Evolutionary conservation across 2,888 invertebrate genomes (phyloP), one percentile per base, ranked within the genome.

Genomic region (Pyralis farinalis): DNA sequence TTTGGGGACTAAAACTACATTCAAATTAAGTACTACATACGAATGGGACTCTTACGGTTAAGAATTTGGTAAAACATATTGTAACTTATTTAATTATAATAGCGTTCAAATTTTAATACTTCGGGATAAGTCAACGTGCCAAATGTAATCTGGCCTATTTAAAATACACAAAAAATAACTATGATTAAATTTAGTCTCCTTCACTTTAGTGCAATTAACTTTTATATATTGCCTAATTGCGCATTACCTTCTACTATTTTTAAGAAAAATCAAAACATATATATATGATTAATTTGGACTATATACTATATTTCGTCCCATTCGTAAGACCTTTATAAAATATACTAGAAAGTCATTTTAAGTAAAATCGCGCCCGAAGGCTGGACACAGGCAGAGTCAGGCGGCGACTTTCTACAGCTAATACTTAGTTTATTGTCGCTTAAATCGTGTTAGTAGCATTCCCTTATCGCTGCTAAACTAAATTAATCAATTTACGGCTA

Each of bases 361-460:
- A 5, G 1, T 11, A 30, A 11, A 1, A 10, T 22, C 25, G 12
- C 33, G 21, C 28, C 16, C 2, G 16, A 3, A 16, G 16, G 16
- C 16, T 16, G 9, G 5, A 42, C 50, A 44, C 69, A 70, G 72
- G 65, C 77, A 72, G 62, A 75, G 71, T 52, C 73, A 66, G 63
- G 66, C 66, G 65, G 54, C 37, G 21, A 55, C 49, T 55, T 46
- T 53, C 80, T 83, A 82, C 75, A 60, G 77, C 74, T 49, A 67
- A 77, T 63, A 76, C 66, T 73, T 75, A 81, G 77, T 80, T 84
- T 86, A 86, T 86, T 86, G 85, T 86, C 85, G 76, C 67, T 58
- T 61, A 75, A 81, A 67, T 39, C 69, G 71, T 83, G 85, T 86
- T 86, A 85, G 85, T 81, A 44, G 78, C 85, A 85, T 82, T 80